Evolutionary conservation across 2,888 invertebrate species (phyloP).

Genomic region (Sthenelais limicola): DNA sequence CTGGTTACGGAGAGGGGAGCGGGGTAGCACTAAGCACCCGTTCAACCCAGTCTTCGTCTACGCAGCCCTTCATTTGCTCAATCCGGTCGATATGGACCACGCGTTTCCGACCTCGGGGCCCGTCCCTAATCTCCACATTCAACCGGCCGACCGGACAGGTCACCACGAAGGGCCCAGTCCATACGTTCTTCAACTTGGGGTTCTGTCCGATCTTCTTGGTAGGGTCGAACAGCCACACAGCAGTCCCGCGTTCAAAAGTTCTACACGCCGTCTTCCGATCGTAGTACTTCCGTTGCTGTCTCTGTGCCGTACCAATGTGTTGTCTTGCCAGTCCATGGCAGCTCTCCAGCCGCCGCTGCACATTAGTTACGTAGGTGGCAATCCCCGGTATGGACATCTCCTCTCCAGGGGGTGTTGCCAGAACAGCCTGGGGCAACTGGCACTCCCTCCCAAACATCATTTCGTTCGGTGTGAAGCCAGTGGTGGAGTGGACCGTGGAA

Average conservation of each 20-base stretch:
- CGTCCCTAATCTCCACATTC: not conserved
- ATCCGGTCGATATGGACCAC: not conserved
- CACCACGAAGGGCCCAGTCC: slow-evolving; percentile 12
- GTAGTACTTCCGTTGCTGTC: not conserved
- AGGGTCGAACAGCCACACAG: slow-evolving; percentile 4
- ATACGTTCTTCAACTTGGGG: not conserved
- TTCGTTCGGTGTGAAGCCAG: slow-evolving; percentile 50
- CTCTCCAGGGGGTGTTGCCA: too few relatives aligned
- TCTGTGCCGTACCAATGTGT: not conserved
- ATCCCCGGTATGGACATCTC: not conserved
- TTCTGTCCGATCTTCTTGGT: not conserved
- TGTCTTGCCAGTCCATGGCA: not conserved
- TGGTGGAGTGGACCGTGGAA: slow-evolving; percentile 48
- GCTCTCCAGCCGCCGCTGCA: not conserved
- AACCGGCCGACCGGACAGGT: not conserved
- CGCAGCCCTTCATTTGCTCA: too few relatives aligned
- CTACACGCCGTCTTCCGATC: not conserved
- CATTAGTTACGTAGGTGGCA: not conserved
- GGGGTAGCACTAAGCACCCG: not conserved
- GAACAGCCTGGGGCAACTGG: slow-evolving; percentile 47
- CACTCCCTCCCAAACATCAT: slow-evolving; percentile 48
- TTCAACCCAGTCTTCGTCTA: not conserved
- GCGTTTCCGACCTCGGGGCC: not conserved
- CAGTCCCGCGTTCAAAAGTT: not conserved
- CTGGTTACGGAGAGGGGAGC: not conserved